These are phyloP conservation scores for Heliconius cydno DNA, from an alignment of 2,888 invertebrate species.

Conservation along the genomic window DNA sequence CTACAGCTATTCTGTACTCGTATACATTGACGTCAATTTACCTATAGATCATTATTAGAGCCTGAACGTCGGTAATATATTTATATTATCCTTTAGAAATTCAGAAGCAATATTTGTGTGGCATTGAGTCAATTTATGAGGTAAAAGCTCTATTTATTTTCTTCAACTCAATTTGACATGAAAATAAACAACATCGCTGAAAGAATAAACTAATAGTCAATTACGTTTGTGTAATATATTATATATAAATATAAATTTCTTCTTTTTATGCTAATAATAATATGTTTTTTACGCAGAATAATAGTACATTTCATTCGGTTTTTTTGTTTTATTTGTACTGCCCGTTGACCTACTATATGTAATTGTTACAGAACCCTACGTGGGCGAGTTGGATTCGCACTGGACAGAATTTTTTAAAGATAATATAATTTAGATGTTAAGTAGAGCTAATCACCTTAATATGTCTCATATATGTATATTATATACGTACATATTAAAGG, in stretches of 20 bases:
- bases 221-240: not conserved
- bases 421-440: too few relatives aligned
- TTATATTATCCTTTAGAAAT: not conserved
- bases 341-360: too few relatives aligned
- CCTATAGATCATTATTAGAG: not conserved
- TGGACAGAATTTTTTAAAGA: too few relatives aligned
- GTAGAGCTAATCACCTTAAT: too few relatives aligned
- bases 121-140: slow-evolving; percentile 10
- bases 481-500: not conserved
- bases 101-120: slow-evolving; percentile 16
- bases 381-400: too few relatives aligned
- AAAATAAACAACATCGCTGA: slow-evolving; percentile 4
- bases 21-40: not conserved
- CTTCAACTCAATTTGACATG: slow-evolving; percentile 6
- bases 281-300: too few relatives aligned
- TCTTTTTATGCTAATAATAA: too few relatives aligned
- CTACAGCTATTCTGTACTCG: not conserved
- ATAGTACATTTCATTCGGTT: too few relatives aligned
- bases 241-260: not conserved
- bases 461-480: not conserved
- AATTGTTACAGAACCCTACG: too few relatives aligned
- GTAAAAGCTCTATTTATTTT: slow-evolving; percentile 15
- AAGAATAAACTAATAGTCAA: not conserved
- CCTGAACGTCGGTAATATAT: not conserved
- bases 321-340: too few relatives aligned